phyloP scores from a whole-genome alignment of 2,888 invertebrate species.

The Drosophila cracens region DNA sequence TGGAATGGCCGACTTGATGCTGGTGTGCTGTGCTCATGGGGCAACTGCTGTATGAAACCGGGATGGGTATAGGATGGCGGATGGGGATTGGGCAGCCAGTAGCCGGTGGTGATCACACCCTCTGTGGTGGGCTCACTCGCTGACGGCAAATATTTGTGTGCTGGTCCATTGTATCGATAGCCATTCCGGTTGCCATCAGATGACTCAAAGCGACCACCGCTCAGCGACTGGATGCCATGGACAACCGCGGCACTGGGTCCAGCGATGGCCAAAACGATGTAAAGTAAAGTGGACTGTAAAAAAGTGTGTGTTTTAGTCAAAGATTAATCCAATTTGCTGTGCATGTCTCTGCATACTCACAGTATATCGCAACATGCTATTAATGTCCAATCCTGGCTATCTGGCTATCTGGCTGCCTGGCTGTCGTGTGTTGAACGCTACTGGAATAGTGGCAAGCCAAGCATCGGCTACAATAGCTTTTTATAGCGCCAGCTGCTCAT shows the following conservation, averaged over 20 bases:
- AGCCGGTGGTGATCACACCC: conserved; percentile 44
- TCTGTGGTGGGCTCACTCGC: conserved; percentile 34
- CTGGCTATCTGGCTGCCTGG: background rate
- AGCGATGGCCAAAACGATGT: conserved; percentile 14
- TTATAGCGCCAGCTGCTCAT: conserved; percentile 37
- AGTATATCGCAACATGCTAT: conserved; percentile 20
- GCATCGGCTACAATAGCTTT: conserved; percentile 38
- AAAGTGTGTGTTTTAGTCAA: background rate
- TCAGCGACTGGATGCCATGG: conserved; percentile 50
- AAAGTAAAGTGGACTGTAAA: conserved; percentile 20
- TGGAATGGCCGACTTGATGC: background rate
- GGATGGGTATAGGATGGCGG: background rate
- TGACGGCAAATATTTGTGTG: conserved; percentile 64
- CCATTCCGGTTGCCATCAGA: conserved; percentile 39
- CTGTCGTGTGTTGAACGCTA: conserved; percentile 25
- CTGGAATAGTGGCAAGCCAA: conserved; percentile 37
- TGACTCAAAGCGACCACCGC: conserved; percentile 3
- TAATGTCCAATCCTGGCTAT: background rate
- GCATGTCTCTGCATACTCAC: conserved; percentile 14
- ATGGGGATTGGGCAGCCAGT: conserved; percentile 46
- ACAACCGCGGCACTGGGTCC: conserved; percentile 49
- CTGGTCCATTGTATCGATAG: conserved; percentile 70
- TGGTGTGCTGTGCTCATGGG: conserved; percentile 30
- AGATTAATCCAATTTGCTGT: background rate
- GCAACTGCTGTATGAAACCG: conserved; percentile 11